phyloP scores from a whole-genome alignment of 2,888 invertebrate species.

The Pristionchus fissidentatus region DNA sequence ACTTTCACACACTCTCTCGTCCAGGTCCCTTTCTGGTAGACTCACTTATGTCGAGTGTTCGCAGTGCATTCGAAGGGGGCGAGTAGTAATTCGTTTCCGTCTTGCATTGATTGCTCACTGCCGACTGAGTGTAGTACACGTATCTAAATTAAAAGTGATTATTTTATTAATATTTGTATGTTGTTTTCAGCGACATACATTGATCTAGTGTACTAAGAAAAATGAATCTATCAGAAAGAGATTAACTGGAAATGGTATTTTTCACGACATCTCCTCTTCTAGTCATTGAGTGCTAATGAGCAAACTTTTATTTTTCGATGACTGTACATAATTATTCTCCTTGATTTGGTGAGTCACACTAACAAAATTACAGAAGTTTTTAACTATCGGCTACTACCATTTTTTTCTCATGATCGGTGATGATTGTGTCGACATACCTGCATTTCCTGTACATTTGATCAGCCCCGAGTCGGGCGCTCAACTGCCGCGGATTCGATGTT shows the following conservation, averaged over 20 bases:
- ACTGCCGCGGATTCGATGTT: neutral
- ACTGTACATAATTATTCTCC: too few species aligned
- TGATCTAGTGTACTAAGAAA: too few species aligned
- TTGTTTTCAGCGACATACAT: too few species aligned
- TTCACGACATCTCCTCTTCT: too few species aligned
- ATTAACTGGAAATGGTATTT: too few species aligned
- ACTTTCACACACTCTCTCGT: too few species aligned
- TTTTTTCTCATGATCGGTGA: neutral
- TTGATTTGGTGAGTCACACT: too few species aligned
- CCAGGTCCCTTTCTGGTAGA: too few species aligned
- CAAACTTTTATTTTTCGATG: too few species aligned
- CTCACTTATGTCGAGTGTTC: constrained; percentile 64
- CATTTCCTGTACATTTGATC: constrained; percentile 46
- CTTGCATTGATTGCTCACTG: constrained; percentile 55
- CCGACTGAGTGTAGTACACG: constrained; percentile 51
- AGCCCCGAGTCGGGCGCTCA: neutral
- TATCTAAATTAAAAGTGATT: constrained; percentile 38
- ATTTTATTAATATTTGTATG: constrained; percentile 13
- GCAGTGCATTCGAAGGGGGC: constrained; percentile 55
- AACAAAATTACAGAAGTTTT: too few species aligned
- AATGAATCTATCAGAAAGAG: too few species aligned
- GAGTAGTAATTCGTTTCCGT: constrained; percentile 56
- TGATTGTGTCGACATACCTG: neutral
- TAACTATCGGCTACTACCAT: constrained; percentile 36
- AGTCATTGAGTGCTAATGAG: too few species aligned